These are phyloP conservation scores for Melangyna quadrimaculata DNA, from an alignment of 2,888 invertebrate species.

Conservation along the genomic window DNA sequence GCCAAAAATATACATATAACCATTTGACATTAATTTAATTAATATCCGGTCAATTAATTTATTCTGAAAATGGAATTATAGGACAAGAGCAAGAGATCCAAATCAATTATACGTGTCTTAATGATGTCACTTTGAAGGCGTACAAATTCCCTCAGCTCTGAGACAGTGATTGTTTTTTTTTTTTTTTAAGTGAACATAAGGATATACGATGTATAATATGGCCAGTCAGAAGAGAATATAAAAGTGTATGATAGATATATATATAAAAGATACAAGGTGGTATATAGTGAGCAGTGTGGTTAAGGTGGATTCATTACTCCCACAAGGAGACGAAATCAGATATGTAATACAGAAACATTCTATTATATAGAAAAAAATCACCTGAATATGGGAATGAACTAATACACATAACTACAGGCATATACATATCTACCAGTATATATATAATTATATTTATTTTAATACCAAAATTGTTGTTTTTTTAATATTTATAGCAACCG, in stretches of 20 bases:
- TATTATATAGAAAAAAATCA: too few relatives aligned
- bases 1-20: background rate
- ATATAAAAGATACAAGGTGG: background rate
- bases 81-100: conserved; percentile 30
- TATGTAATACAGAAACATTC: too few relatives aligned
- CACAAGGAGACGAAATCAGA: too few relatives aligned
- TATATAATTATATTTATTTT: too few relatives aligned
- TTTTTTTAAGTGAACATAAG: background rate
- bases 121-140: conserved; percentile 47
- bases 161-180: conserved; percentile 26
- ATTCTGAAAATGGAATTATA: conserved; percentile 39
- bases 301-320: conserved; percentile 28
- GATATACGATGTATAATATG: too few relatives aligned
- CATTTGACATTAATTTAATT: conserved; percentile 57
- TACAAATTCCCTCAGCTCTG: conserved; percentile 7
- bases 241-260: background rate
- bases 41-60: conserved; percentile 58
- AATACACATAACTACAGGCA: too few relatives aligned
- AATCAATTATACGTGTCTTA: conserved; percentile 50
- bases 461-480: too few relatives aligned
- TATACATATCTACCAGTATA: too few relatives aligned
- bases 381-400: too few relatives aligned
- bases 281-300: background rate
- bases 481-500: too few relatives aligned
- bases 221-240: background rate